A percentile compares a stretch with the other conserved stretches of the same genome.
phyloP scores from a whole-genome alignment of 2,113 vertebrate genomes.

The Oxygymnocypris stewartii region DNA sequence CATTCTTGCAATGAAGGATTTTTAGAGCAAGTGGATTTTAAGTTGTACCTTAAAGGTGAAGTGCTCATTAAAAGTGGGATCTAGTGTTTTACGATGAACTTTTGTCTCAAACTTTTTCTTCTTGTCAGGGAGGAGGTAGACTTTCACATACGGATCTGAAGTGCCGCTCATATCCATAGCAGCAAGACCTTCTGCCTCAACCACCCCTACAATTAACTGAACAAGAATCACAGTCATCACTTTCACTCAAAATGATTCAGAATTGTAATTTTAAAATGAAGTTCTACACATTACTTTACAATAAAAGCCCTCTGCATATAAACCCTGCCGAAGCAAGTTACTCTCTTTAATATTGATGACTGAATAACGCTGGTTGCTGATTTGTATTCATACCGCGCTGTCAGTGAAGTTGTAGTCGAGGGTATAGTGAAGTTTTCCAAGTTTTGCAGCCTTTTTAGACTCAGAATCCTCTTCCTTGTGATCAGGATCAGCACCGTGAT shows the following conservation, averaged over 20 bases:
- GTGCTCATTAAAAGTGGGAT: constrained; percentile 84
- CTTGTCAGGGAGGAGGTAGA: constrained; percentile 88
- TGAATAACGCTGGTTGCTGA: background rate
- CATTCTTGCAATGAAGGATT: background rate
- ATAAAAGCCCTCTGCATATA: background rate
- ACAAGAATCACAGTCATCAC: no score
- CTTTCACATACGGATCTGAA: constrained; percentile 87
- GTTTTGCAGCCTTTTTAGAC: constrained; percentile 86
- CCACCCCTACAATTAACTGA: constrained; percentile 78
- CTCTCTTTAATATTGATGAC: background rate
- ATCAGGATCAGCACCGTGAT: constrained; percentile 80
- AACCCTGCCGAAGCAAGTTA: constrained; percentile 9
- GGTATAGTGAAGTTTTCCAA: constrained; percentile 92
- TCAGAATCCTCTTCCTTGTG: constrained; percentile 85
- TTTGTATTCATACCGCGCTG: constrained; percentile 78
- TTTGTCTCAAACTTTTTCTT: constrained; percentile 89
- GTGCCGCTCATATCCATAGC: constrained; percentile 89
- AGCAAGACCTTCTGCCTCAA: constrained; percentile 82
- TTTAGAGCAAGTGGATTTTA: background rate
- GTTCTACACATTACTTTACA: background rate
- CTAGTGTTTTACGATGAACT: constrained; percentile 87
- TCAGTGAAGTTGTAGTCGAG: constrained; percentile 97
- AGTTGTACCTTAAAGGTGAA: constrained; percentile 85
- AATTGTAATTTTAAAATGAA: background rate
- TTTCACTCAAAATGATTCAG: background rate